Conservation (phyloP, 2,888 invertebrate species). For the Cylindroiulus punctatus region DNA sequence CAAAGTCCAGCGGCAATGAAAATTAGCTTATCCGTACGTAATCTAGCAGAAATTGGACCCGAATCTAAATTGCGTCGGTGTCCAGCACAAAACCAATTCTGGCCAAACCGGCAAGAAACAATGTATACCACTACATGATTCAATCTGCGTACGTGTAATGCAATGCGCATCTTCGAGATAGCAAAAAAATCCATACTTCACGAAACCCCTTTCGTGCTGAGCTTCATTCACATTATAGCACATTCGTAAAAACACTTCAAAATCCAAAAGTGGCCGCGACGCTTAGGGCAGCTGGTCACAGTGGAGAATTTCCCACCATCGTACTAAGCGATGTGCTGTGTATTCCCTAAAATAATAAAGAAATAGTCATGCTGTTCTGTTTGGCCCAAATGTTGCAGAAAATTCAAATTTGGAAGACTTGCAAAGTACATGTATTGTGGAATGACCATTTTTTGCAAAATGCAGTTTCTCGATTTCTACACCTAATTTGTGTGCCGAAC, state of each 20-base stretch:
- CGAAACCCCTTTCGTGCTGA: not conserved
- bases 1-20: not conserved
- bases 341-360: too few species aligned
- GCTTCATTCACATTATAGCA: not conserved
- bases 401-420: too few species aligned
- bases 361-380: too few species aligned
- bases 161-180: not conserved
- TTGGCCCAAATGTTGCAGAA: too few species aligned
- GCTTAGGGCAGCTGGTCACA: not conserved
- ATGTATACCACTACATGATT: not conserved
- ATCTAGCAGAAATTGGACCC: not conserved
- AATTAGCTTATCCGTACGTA: not conserved
- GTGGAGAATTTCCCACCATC: not conserved
- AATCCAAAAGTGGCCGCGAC: not conserved
- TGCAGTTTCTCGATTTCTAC: too few species aligned
- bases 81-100: not conserved
- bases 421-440: too few species aligned
- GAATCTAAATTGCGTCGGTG: not conserved
- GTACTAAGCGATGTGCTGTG: too few species aligned
- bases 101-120: not conserved
- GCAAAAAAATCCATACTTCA: constrained; percentile 24
- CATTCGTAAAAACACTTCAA: not conserved
- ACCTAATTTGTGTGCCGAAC: too few species aligned
- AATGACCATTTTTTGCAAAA: too few species aligned
- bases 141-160: not conserved